Base-by-base conservation (phyloP, 2,113 vertebrate species). In the Heterocephalus glaber region DNA sequence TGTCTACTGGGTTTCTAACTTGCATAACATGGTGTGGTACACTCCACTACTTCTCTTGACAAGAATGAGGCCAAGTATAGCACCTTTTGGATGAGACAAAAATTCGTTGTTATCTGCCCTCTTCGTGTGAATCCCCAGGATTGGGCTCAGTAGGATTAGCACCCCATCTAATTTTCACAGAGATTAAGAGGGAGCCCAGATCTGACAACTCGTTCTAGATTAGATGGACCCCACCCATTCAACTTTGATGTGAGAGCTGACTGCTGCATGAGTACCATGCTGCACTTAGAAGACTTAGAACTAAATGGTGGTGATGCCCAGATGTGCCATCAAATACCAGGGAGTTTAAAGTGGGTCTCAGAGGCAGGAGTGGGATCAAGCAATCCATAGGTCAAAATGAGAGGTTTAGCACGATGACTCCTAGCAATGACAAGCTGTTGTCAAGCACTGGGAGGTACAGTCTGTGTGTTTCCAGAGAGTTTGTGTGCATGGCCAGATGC, bases 51-150 rank as follows among this genome's bases (percentile, higher is more conserved):
- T 72, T 70, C 38, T 52, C 52, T 63, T 70, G 19, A 47, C 0
- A 88, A n/a, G 11, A 83, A 41, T 16, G 20, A 60, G 61, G 54
- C 66, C 83, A 44, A 44, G 0, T 7, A 3, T 22, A 49, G 13
- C 22, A 22, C 41, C 0, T 0, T 11, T 0, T 35, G 5, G 61
- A 60, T 44, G 24, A 22, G 17, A 49, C 17, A n/a, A 19, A 24
- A 24, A 60, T 44, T 79, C 35, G 7, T 9, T 13, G 13, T 44
- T 20, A 17, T 44, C 9, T 35, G 16, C 26, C 4, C 1, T 66
- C 26, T 38, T 54, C 44, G 2, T 77, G 28, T 35, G 38, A 44
- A 7, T 41, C 16, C 54, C 26, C 20, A 3, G 16, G 14, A 30
- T 35, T 1, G 10, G 10, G 44, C 22, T 52, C 35, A 30, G 10